Conservation (phyloP, 2,113 vertebrate species). For the Harpagus bidentatus region DNA sequence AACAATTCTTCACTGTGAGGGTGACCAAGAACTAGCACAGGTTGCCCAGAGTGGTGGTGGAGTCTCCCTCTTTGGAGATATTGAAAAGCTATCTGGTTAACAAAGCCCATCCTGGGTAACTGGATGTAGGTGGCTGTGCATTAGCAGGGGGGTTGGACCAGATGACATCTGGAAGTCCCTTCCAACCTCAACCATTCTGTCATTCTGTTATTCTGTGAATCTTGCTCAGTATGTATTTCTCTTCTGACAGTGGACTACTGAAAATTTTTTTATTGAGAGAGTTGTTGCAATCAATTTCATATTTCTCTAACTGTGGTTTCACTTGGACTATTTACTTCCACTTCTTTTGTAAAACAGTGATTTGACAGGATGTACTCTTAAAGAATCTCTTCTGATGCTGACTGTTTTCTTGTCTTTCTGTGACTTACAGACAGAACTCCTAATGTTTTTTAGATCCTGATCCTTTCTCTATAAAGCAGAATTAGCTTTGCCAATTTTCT, state of each 20-base stretch:
- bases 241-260: not conserved
- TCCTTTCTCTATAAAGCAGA: not conserved
- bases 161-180: not conserved
- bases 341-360: not conserved
- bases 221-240: not conserved
- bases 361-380: not conserved
- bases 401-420: not conserved
- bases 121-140: no score
- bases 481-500: not conserved
- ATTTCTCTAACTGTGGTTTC: not conserved
- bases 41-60: not conserved
- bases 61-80: not conserved
- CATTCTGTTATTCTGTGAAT: not conserved
- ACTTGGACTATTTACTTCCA: not conserved
- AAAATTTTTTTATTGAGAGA: not conserved
- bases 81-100: not conserved
- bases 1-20: not conserved
- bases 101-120: not conserved
- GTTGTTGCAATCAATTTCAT: not conserved
- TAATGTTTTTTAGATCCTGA: not conserved
- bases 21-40: fast-evolving
- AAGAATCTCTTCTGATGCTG: not conserved
- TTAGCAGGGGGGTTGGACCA: fast-evolving
- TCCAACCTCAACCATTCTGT: not conserved
- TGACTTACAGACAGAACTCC: not conserved